Evolutionary conservation across 2,113 vertebrate species (phyloP), one percentile per base, ranked within the genome.

Genomic region (Pheucticus melanocephalus): DNA sequence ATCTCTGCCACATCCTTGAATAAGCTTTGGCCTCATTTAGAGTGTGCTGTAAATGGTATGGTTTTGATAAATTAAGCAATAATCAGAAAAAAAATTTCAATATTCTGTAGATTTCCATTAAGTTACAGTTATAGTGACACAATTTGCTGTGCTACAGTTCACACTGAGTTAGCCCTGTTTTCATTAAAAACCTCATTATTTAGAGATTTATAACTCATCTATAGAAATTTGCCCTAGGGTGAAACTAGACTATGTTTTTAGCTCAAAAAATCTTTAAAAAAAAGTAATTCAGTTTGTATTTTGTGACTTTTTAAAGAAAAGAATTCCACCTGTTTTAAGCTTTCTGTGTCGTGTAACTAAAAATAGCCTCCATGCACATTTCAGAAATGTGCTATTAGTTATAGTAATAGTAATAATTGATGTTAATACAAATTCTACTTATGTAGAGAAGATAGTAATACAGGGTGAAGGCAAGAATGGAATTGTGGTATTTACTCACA

Each of bases 171-270:
- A 94, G 92, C 31, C 72, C 87, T 94, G 78, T 89, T 98, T 98
- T 97, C 96, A 97, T 98, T 97, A 98, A 97, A 97, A 97, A 93
- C 40, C 96, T 98, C 94, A 97, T 98, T 98, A 97, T 97, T 98
- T 92, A 95, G 94, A 97, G 95, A 98, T 97, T 96, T 97, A 97
- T 97, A 96, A 96, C 78, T 94, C 94, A 86, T 95, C 73, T 70
- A 56, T n/a, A 95, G 94, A 97, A 96, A 96, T 96, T 86, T 93
- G 79, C 82, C 92, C 69, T 76, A 50, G 94, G 88, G 89, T 92
- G 69, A 75, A 87, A 88, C 92, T 90, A 64, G 85, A 69, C 84
- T 82, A 47, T 60, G 54, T 51, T 94, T 83, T 95, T 50, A 93
- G 69, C 68, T 96, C 59, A 69, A 96, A 96, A 73, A 51, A 80